Evolutionary conservation across 2,888 invertebrate genomes (phyloP).

Genomic region (Troides aeacus): DNA sequence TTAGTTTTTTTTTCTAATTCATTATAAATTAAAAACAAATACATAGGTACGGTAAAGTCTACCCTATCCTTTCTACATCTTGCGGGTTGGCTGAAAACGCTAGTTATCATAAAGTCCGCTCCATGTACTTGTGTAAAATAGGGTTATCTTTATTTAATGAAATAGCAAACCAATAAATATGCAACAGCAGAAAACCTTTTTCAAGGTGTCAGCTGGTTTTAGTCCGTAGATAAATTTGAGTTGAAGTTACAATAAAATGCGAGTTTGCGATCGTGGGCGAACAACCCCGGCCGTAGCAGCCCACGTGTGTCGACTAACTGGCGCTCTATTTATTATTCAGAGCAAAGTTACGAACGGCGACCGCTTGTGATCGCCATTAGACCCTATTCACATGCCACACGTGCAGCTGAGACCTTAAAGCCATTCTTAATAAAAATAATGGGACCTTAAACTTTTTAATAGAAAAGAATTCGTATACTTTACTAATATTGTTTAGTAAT

Average conservation of each 20-base stretch:
- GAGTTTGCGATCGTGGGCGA: conserved; percentile 39
- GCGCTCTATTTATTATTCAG: conserved; percentile 58
- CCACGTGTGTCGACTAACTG: conserved; percentile 47
- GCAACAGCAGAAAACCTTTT: neutral
- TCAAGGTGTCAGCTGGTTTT: neutral
- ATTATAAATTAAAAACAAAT: too few species aligned
- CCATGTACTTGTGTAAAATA: too few species aligned
- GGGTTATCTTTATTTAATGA: too few species aligned
- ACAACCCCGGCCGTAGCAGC: conserved; percentile 33
- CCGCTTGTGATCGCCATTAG: conserved; percentile 42
- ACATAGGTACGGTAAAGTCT: too few species aligned
- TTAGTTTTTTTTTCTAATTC: too few species aligned
- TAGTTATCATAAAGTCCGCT: too few species aligned
- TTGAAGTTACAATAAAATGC: conserved; percentile 35
- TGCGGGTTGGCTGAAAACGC: too few species aligned
- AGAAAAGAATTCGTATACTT: too few species aligned
- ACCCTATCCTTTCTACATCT: too few species aligned
- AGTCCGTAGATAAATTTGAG: conserved; percentile 3
- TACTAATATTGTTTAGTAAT: too few species aligned
- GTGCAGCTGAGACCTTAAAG: conserved; percentile 6
- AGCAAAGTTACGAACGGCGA: conserved; percentile 40
- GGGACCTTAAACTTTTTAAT: too few species aligned
- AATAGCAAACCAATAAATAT: neutral
- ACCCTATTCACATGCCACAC: conserved; percentile 30
- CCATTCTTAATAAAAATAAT: neutral